Percentiles rank a stretch among this genome's conserved stretches.
Conservation (phyloP, 2,888 invertebrate genomes). For the Acleris emargana region DNA sequence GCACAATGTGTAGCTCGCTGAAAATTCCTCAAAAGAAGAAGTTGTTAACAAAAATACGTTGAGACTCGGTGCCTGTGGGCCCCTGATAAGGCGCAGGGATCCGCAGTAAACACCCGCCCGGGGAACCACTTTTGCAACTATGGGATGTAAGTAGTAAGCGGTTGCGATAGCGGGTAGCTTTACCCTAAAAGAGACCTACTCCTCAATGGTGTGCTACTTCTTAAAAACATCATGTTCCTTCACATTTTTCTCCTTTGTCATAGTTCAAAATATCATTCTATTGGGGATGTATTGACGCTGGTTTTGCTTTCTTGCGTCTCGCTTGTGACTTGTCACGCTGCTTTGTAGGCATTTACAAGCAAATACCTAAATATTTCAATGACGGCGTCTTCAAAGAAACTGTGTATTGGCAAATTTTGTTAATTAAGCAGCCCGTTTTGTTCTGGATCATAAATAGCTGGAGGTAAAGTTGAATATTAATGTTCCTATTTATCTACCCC, state of each 20-base stretch:
- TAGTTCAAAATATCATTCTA: neutral
- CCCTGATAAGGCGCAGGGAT: conserved; percentile 69
- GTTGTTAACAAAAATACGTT: conserved; percentile 81
- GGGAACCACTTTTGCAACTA: conserved; percentile 46
- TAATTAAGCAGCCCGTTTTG: conserved; percentile 62
- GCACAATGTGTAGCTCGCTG: conserved; percentile 44
- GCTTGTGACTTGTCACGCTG: conserved; percentile 44
- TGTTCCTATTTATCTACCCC: conserved; percentile 36
- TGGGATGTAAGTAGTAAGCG: conserved; percentile 47
- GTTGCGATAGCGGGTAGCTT: conserved; percentile 8
- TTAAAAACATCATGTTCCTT: neutral
- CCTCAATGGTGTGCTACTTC: neutral
- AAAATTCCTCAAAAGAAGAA: conserved; percentile 73
- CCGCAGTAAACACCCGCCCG: conserved; percentile 60
- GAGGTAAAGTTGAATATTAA: conserved; percentile 37
- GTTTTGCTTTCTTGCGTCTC: neutral
- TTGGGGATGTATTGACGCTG: neutral
- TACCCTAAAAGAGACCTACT: neutral
- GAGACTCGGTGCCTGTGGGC: conserved; percentile 68
- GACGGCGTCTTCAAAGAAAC: conserved; percentile 63
- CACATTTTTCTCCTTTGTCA: neutral
- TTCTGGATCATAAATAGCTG: conserved; percentile 34
- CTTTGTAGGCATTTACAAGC: conserved; percentile 49
- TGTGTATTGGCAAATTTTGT: conserved; percentile 63
- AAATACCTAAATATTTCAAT: conserved; percentile 58